Base-by-base conservation (phyloP, 2,888 invertebrate species). In the Agrilus mali region DNA sequence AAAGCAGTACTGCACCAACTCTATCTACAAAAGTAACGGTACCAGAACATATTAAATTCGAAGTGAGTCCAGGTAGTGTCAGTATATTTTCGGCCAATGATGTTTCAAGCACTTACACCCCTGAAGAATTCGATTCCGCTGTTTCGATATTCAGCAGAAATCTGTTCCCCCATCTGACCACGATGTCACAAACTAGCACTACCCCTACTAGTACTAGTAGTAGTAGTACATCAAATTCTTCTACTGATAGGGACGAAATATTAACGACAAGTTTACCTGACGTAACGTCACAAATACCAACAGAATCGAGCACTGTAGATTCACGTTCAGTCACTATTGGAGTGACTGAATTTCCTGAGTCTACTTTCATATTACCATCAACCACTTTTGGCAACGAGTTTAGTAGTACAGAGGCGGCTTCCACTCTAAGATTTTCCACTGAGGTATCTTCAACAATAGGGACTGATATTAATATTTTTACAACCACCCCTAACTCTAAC, bases 71-170 rank as follows among this genome's bases (percentile, higher is more conserved):
- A 31, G 62, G 56, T 43, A 65, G 63, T 50, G 65, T 66, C 40
- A 59, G 58, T 37, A 51, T 65, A 38, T 62, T 57, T 51, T 64
- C 65, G 34, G 64, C 63, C 57, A 65, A 66, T 48, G 65, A 65
- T 54, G 40, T 58, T 31, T 47, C 61, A 36, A 57, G 57, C 54
- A 64, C 62, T 53, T 50, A 53, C 40, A 70, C 66, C 64, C 64
- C 74, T 59, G 66, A 67, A 49, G 69, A 69, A 60, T 61, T 65
- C 44, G 68, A 67, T 55, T 60, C 72, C 50, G 69, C 75, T 53
- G 70, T 70, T 55, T 67, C 66, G 40, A 65, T 75, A 57, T 65
- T 70, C 52, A 70, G 73, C 52, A 66, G 70, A 61, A 69, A 69
- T 56, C 60, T 69, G 61, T 63, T 63, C 38, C 38, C 45, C 27